Conservation (phyloP, 2,113 vertebrate genomes). For the Gallinago jamesoni region DNA sequence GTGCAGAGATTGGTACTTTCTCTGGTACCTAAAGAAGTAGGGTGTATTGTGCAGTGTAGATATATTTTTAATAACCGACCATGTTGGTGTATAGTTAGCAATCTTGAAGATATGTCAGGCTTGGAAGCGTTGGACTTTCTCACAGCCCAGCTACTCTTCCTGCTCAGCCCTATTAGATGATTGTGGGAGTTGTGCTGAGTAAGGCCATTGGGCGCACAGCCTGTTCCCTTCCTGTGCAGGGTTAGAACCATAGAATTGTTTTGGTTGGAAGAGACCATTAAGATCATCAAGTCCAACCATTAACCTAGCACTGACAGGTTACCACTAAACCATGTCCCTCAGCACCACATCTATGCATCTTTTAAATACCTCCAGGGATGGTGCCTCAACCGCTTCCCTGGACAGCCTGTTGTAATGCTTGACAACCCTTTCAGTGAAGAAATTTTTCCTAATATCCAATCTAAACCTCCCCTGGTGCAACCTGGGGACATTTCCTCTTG, state of each 20-base stretch:
- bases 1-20: neutral
- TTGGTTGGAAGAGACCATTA: neutral
- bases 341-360: neutral
- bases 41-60: neutral
- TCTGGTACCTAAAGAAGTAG: neutral
- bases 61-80: neutral
- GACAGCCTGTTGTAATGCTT: neutral
- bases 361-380: neutral
- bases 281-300: neutral
- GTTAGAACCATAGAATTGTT: neutral
- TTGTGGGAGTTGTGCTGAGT: neutral
- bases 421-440: neutral
- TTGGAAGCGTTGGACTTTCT: neutral
- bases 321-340: neutral
- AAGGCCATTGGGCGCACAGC: neutral
- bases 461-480: neutral
- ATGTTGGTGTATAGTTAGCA: neutral
- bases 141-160: neutral
- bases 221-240: fast-evolving
- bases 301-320: neutral
- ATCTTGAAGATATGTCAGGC: fast-evolving
- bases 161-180: fast-evolving
- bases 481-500: neutral
- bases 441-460: neutral
- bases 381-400: neutral